phyloP scores from a whole-genome alignment of 2,888 invertebrate species.

The Lomographa bimaculata region DNA sequence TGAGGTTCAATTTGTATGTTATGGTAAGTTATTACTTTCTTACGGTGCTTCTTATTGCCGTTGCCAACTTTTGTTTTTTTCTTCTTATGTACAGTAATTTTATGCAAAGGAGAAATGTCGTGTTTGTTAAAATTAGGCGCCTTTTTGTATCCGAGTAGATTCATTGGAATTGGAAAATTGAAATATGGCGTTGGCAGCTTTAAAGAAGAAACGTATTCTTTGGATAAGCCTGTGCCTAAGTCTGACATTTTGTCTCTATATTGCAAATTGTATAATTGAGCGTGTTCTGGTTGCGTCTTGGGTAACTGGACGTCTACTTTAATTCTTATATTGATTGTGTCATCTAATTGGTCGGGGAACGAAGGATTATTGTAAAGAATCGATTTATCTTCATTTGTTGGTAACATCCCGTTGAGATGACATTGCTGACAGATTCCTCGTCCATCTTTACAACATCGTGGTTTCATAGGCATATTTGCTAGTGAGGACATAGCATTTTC shows the following conservation, averaged over 20 bases:
- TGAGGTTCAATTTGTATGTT: constrained; percentile 56
- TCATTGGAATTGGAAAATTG: constrained; percentile 59
- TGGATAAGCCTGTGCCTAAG: constrained; percentile 43
- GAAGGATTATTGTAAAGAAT: constrained; percentile 20
- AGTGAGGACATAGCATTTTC: constrained; percentile 40
- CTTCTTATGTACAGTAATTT: constrained; percentile 68
- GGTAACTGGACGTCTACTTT: constrained; percentile 71
- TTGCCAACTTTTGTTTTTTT: constrained; percentile 58
- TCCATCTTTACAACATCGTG: constrained; percentile 57
- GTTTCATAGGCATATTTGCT: constrained; percentile 36
- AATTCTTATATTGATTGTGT: constrained; percentile 60
- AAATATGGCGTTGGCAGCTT: constrained; percentile 58
- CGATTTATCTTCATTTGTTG: constrained; percentile 31
- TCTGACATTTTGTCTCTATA: constrained; percentile 26
- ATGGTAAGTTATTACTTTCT: constrained; percentile 61
- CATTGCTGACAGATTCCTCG: constrained; percentile 63
- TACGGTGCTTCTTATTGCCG: constrained; percentile 63
- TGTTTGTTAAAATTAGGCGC: constrained; percentile 41
- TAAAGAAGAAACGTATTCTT: constrained; percentile 47
- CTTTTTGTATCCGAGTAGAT: constrained; percentile 54
- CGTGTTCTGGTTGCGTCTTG: constrained; percentile 38
- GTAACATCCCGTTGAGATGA: constrained; percentile 27
- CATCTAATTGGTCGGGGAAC: constrained; percentile 22
- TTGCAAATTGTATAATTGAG: constrained; percentile 14
- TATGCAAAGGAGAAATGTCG: constrained; percentile 46